phyloP scores from a whole-genome alignment of 1,140 invertebrate genomes.

The Pteromalus puparum region DNA sequence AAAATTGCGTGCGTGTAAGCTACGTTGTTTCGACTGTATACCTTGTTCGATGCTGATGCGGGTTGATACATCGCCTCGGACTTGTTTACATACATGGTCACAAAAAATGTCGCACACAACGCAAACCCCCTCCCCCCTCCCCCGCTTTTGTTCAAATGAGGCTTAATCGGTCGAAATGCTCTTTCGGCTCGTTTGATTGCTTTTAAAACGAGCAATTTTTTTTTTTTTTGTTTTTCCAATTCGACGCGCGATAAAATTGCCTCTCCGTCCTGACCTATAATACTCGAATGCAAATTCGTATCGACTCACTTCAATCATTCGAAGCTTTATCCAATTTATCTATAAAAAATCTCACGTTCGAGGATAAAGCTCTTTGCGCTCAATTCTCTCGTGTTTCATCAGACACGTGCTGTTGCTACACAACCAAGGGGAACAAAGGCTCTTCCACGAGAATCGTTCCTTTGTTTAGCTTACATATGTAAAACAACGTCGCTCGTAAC shows the following conservation, averaged over 20 bases:
- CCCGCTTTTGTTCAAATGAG: too few species aligned
- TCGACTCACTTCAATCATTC: too few species aligned
- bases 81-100: neutral
- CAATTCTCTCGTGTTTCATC: too few species aligned
- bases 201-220: too few species aligned
- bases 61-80: neutral
- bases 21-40: too few species aligned
- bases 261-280: too few species aligned
- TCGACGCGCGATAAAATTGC: too few species aligned
- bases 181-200: too few species aligned
- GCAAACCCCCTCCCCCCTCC: too few species aligned
- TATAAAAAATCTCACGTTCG: neutral
- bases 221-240: too few species aligned
- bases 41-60: neutral
- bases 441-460: neutral
- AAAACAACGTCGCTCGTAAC: slow-evolving; percentile 39
- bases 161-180: too few species aligned
- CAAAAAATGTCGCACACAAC: neutral
- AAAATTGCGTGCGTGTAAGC: slow-evolving; percentile 31
- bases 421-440: neutral
- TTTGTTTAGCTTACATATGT: slow-evolving; percentile 37
- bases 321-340: neutral
- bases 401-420: neutral
- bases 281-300: too few species aligned
- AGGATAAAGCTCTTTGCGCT: neutral